Percentiles rank a stretch among this genome's conserved stretches.
phyloP scores from a whole-genome alignment of 2,797 vertebrate species.

The Knipowitschia caucasica region DNA sequence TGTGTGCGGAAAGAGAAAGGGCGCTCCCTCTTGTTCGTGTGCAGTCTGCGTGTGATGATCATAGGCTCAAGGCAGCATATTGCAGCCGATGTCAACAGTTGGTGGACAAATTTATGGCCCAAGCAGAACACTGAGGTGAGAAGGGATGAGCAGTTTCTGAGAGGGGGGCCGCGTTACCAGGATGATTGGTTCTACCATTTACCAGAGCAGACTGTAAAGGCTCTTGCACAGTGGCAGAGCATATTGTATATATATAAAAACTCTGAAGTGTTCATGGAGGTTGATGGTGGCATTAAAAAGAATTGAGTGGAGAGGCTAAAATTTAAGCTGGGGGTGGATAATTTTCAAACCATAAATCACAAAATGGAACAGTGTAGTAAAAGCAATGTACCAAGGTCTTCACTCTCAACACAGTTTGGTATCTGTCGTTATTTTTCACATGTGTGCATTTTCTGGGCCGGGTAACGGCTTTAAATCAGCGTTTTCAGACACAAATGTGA shows the following conservation, averaged over 20 bases:
- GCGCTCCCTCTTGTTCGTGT: slow-evolving; percentile 51
- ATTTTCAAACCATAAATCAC: no score
- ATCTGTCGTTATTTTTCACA: no score
- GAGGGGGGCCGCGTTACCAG: slow-evolving; percentile 21
- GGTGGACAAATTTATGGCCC: slow-evolving; percentile 70
- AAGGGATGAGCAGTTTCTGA: slow-evolving; percentile 51
- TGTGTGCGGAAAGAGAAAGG: slow-evolving; percentile 28
- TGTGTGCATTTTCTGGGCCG: no score
- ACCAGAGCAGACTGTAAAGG: neutral
- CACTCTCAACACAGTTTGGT: no score
- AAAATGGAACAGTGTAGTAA: no score
- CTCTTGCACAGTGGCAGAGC: neutral
- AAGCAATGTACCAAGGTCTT: no score
- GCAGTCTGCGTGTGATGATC: slow-evolving; percentile 57
- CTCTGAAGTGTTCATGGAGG: neutral
- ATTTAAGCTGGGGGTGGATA: no score
- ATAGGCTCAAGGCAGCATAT: slow-evolving; percentile 61
- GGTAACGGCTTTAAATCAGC: no score
- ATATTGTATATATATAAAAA: neutral
- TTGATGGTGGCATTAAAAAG: neutral
- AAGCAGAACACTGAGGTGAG: slow-evolving; percentile 36
- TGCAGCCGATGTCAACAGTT: slow-evolving; percentile 71
- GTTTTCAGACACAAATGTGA: no score
- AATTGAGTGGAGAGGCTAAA: no score
- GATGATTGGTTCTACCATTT: neutral